Evolutionary conservation across 2,113 vertebrate genomes (phyloP), one percentile per base, ranked within the genome.

Genomic region (Podarcis cretensis): DNA sequence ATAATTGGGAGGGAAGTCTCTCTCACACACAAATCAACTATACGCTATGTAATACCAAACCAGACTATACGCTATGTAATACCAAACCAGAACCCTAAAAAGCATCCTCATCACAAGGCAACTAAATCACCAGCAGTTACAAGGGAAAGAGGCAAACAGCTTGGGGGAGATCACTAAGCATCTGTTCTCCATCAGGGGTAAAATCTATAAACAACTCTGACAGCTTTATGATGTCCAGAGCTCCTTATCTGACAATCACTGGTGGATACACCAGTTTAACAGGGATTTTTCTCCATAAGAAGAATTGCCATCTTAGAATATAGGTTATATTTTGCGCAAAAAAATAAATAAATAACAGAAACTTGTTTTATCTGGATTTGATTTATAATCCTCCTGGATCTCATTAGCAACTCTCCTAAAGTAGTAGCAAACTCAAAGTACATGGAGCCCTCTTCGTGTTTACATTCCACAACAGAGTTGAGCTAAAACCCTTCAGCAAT

Each of bases 161-260:
- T 57, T 54, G 32, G 20, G 18, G 25, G 6, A 27, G 27, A 75
- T 12, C 5, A 65, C 71, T 75, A n/a, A n/a, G 5, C 18, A 32
- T 48, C 80, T 88, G 87, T 35, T 76, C 27, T 83, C 43, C 23
- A 25, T 88, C 32, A 74, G 20, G 40, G 30, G 78, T 40, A 80
- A 75, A 76, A 88, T 32, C 86, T 48, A 21, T 83, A 88, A 88
- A 75, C 57, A 83, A 76, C 71, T 83, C 71, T 83, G 80, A 76
- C 37, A 88, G 57, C 30, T 83, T 85, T 32, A 76, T 76, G 79
- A 83, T 83, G 68, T 87, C 78, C 79, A 82, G 54, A 63, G 2
- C 35, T 82, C 59, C 57, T 88, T 88, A 82, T 76, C 69, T 75
- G 35, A 30, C 57, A 74, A n/a, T 40, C n/a, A 59, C 9, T 40